Base-by-base conservation (phyloP, 2,113 vertebrate species). In the Bagarius yarrelli region DNA sequence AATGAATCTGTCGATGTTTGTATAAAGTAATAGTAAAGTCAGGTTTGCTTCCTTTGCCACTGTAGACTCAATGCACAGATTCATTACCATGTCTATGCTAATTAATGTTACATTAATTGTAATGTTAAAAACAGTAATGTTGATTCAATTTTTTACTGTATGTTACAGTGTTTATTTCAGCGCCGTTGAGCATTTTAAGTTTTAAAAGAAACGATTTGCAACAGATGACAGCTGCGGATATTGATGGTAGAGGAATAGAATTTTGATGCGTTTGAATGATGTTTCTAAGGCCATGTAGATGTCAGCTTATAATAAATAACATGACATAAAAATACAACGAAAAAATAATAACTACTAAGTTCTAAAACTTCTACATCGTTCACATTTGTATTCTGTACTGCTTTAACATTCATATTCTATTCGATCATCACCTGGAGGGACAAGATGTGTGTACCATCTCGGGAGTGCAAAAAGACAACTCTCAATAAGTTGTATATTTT, bases 401-500 rank as follows among this genome's bases (percentile, higher is more conserved):
- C 8, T 40, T 8, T 40, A 8, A 40, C 36, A 40, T 40, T 40
- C 36, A 40, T 40, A 40, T 40, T 40, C 36, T 40, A 40, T 8
- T 40, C 36, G 36, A 40, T 40, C 36, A 8, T 8, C 36, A 40
- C 9, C 44, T 47, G 44, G 44, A 47, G 44, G 44, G 11, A 47
- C 44, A 47, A 47, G 9, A 47, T 47, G 44, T n/a, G 14, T 69
- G 40, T 19, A 8, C 5, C 19, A 34, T 55, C 18, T 55, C 27
- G 34, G 11, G 2, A 23, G 13, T 16, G n/a, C 53, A 81, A 82
- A 13, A 23, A 76, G 53, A 72, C 66, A 69, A 74, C 77, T 78
- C n/a, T 72, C 80, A 66, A 64, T 34, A 53, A 85, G 76, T 44
- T 78, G 53, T 76, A 80, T 67, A 85, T 80, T 85, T 85, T 85